Evolutionary conservation across 2,888 invertebrate species (phyloP).

Genomic region (Pycnomerus fuliginosus): DNA sequence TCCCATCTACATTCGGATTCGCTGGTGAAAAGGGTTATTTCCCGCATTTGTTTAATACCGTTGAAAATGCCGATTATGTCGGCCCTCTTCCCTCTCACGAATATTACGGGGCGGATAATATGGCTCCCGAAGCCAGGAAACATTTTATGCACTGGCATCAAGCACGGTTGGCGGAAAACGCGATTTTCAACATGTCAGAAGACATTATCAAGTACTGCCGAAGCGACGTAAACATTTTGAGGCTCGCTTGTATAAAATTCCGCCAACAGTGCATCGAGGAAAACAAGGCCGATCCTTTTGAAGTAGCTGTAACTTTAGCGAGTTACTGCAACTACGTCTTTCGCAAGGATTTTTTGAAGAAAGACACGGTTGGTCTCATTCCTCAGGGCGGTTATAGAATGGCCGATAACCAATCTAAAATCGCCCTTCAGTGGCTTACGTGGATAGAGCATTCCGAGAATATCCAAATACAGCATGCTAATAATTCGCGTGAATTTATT

Average conservation of each 20-base stretch:
- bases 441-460: slow-evolving; percentile 16
- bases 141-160: slow-evolving; percentile 32
- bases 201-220: slow-evolving; percentile 20
- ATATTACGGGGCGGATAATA: slow-evolving; percentile 26
- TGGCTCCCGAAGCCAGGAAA: slow-evolving; percentile 18
- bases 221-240: slow-evolving; percentile 15
- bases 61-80: slow-evolving; percentile 31
- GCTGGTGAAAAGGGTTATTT: slow-evolving; percentile 12
- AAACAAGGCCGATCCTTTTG: too few species aligned
- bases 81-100: slow-evolving; percentile 30
- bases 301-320: too few species aligned
- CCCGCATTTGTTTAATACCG: too few species aligned
- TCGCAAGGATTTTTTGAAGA: slow-evolving; percentile 33
- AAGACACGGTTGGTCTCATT: slow-evolving; percentile 35
- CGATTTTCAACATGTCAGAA: slow-evolving; percentile 10
- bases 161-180: too few species aligned
- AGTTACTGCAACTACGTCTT: too few species aligned
- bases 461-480: slow-evolving; percentile 26
- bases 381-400: too few species aligned
- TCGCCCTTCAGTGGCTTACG: slow-evolving; percentile 11
- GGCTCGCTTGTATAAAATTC: slow-evolving; percentile 10
- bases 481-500: slow-evolving; percentile 20
- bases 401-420: slow-evolving; percentile 24
- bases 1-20: too few species aligned
- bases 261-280: too few species aligned